Evolutionary conservation across 1,140 invertebrate species (phyloP).

Genomic region (Macrobrachium rosenbergii): DNA sequence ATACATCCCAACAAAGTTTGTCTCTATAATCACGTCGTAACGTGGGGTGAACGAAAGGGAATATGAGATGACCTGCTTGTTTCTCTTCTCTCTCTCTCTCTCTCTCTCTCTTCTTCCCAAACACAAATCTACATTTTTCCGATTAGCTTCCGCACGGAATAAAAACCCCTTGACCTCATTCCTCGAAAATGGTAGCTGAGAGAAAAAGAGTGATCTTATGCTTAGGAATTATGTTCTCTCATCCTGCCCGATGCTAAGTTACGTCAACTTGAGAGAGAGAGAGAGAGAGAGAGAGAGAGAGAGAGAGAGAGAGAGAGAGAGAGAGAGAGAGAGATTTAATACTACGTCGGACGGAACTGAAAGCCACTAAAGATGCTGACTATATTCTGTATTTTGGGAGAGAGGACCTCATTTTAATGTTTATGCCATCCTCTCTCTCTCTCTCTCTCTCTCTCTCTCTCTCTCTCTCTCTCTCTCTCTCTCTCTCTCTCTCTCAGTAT

Average conservation of each 20-base stretch:
- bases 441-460: conserved; percentile 28
- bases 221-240: no score
- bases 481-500: not conserved
- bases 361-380: not conserved
- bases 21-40: no score
- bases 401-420: no score
- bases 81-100: not conserved
- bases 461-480: not conserved
- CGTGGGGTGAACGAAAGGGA: no score
- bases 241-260: no score
- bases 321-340: conserved; percentile 23
- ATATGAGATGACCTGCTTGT: not conserved
- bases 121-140: not conserved
- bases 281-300: conserved; percentile 23
- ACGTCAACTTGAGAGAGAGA: conserved; percentile 24
- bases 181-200: not conserved
- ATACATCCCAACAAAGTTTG: no score
- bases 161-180: not conserved
- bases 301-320: conserved; percentile 22
- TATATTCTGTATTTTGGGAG: no score
- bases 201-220: not conserved
- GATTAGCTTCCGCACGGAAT: not conserved
- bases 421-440: conserved; percentile 16
- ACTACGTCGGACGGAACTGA: not conserved
- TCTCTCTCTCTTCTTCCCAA: not conserved